Evolutionary conservation across 2,113 vertebrate genomes (phyloP).

Genomic region (Oryzias woworae): DNA sequence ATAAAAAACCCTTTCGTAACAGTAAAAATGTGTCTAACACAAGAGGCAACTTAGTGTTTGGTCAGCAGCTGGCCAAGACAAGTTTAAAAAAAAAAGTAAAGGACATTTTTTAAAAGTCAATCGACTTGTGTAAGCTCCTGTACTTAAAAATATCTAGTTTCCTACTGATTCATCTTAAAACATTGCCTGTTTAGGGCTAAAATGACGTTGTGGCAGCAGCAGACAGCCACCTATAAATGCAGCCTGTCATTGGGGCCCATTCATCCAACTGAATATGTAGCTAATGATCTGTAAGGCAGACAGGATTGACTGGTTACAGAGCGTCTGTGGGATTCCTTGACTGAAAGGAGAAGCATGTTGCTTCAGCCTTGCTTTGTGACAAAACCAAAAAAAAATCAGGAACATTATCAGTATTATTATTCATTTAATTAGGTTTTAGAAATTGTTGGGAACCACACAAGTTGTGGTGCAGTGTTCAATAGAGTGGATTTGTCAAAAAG

Average conservation of each 20-base stretch:
- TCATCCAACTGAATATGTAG: slow-evolving; percentile 35
- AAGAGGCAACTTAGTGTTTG: too few relatives aligned
- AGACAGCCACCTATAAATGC: slow-evolving; percentile 16
- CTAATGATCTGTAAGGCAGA: slow-evolving; percentile 37
- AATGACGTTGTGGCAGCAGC: slow-evolving; percentile 3
- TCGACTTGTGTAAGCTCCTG: background rate
- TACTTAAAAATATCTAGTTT: background rate
- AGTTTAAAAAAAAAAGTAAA: too few relatives aligned
- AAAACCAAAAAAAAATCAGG: slow-evolving; percentile 9
- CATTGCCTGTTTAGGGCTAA: slow-evolving; percentile 16
- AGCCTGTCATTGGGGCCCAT: slow-evolving; percentile 13
- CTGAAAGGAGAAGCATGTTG: background rate
- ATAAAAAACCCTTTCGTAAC: too few relatives aligned
- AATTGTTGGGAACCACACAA: slow-evolving; percentile 15
- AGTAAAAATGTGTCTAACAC: too few relatives aligned
- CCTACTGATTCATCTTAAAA: background rate
- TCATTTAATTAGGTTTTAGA: slow-evolving; percentile 34
- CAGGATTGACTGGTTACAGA: slow-evolving; percentile 27
- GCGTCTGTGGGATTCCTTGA: slow-evolving; percentile 2
- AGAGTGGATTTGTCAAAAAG: slow-evolving; percentile 39
- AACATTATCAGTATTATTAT: slow-evolving; percentile 9
- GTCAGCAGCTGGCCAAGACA: too few relatives aligned
- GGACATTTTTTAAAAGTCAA: too few relatives aligned
- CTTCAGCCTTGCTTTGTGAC: too few relatives aligned
- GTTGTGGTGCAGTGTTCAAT: slow-evolving; percentile 11